Conservation (phyloP, 2,888 invertebrate genomes). For the Petrolisthes cinctipes region DNA sequence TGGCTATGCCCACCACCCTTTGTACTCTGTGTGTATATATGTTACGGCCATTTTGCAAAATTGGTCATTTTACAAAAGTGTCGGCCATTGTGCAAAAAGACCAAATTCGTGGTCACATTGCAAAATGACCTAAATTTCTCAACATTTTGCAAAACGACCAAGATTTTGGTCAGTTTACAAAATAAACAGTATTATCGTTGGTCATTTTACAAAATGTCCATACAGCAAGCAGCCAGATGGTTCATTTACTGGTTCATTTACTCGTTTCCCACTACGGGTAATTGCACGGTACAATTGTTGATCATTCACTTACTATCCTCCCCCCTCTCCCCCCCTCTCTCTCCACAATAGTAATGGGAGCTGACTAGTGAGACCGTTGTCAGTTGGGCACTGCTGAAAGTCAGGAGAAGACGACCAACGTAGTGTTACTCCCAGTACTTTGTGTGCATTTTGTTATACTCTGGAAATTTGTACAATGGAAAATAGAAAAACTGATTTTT, state of each 20-base stretch:
- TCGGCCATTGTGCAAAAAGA: too few relatives aligned
- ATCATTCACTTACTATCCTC: slow-evolving; percentile 4
- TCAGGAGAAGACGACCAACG: not conserved
- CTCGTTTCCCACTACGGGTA: slow-evolving; percentile 7
- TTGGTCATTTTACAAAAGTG: too few relatives aligned
- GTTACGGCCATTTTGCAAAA: too few relatives aligned
- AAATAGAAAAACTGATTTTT: not conserved
- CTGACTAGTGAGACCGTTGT: not conserved
- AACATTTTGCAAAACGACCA: too few relatives aligned
- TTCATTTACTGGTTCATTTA: slow-evolving; percentile 7
- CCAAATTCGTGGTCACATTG: too few relatives aligned
- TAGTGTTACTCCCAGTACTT: slow-evolving; percentile 33
- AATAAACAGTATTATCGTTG: too few relatives aligned
- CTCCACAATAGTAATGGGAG: not conserved
- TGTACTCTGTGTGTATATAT: too few relatives aligned
- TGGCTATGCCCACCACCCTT: too few relatives aligned
- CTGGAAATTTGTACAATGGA: slow-evolving; percentile 4
- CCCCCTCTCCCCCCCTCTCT: slow-evolving; percentile 1
- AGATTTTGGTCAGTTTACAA: too few relatives aligned
- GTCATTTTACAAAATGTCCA: too few relatives aligned
- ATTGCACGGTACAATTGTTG: not conserved
- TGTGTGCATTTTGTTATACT: slow-evolving; percentile 34
- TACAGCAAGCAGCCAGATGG: not conserved
- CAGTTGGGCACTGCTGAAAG: not conserved
- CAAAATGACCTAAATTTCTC: too few relatives aligned